Evolutionary conservation across 2,888 invertebrate species (phyloP).

Genomic region (Nymphalis c-album): DNA sequence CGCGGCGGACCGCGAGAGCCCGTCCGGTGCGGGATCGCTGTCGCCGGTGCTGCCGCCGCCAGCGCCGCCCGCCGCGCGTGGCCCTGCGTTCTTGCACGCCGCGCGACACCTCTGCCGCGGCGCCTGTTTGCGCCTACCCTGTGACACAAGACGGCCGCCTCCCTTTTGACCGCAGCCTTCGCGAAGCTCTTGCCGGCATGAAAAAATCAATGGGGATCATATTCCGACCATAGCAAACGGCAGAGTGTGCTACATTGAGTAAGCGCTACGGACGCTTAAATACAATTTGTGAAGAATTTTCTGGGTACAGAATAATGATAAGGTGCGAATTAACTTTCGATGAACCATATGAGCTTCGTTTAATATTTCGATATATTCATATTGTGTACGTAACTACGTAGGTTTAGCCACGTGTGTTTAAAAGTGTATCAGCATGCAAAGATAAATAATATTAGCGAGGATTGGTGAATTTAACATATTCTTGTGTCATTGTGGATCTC

Average conservation of each 20-base stretch:
- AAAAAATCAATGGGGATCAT: slow-evolving; percentile 71
- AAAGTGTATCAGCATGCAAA: slow-evolving; percentile 39
- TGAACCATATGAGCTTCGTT: slow-evolving; percentile 70
- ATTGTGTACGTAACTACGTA: slow-evolving; percentile 36
- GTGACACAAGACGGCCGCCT: slow-evolving; percentile 54
- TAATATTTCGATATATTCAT: slow-evolving; percentile 62
- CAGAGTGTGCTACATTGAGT: slow-evolving; percentile 60
- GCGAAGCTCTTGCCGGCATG: slow-evolving; percentile 65
- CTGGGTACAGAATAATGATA: slow-evolving; percentile 53
- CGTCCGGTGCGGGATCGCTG: slow-evolving; percentile 62
- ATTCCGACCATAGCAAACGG: slow-evolving; percentile 67
- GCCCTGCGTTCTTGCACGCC: slow-evolving; percentile 65
- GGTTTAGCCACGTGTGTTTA: slow-evolving; percentile 44
- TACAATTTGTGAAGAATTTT: slow-evolving; percentile 35
- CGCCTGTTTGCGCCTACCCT: slow-evolving; percentile 62
- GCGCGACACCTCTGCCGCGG: slow-evolving; percentile 68
- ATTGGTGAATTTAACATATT: slow-evolving; percentile 31
- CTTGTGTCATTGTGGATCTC: slow-evolving; percentile 44
- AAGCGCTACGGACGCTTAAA: slow-evolving; percentile 29
- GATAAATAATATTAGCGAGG: slow-evolving; percentile 29
- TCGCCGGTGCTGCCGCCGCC: slow-evolving; percentile 69
- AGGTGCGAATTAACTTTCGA: slow-evolving; percentile 61
- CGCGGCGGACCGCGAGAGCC: slow-evolving; percentile 65
- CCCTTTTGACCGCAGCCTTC: slow-evolving; percentile 65
- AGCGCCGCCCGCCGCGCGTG: slow-evolving; percentile 54